phyloP scores from a whole-genome alignment of 2,113 vertebrate genomes.

The Prolemur simus region DNA sequence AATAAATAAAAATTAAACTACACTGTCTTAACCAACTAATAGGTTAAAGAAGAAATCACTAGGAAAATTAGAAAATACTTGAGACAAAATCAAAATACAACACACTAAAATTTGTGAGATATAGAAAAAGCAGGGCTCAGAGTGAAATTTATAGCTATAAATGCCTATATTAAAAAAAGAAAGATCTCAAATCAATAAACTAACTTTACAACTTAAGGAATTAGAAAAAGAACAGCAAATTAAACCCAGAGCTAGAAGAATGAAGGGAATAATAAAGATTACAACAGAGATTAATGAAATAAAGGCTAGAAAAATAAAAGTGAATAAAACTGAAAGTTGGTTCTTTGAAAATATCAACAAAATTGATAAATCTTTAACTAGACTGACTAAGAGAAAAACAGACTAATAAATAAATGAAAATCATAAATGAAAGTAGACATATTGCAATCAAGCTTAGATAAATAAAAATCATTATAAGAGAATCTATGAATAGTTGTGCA shows the following conservation, averaged over 20 bases:
- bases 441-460: not conserved
- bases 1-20: not conserved
- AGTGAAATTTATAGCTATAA: not conserved
- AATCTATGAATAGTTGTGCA: not conserved
- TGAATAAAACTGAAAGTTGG: not conserved
- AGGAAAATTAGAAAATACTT: not conserved
- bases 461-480: conserved; percentile 9
- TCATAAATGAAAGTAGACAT: not conserved
- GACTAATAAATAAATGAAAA: not conserved
- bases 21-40: not conserved
- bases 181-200: not conserved
- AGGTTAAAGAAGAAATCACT: not conserved
- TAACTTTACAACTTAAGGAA: conserved; percentile 7
- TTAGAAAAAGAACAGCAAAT: not conserved
- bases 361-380: not conserved
- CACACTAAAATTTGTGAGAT: not conserved
- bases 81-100: not conserved
- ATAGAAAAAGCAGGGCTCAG: not conserved
- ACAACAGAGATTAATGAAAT: not conserved
- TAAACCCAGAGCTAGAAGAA: not conserved
- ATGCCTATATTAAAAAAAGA: not conserved
- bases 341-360: conserved; percentile 28
- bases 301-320: not conserved
- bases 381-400: not conserved
- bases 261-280: not conserved